Conservation (phyloP, 2,888 invertebrate species). For the Cosmorhoe ocellata region DNA sequence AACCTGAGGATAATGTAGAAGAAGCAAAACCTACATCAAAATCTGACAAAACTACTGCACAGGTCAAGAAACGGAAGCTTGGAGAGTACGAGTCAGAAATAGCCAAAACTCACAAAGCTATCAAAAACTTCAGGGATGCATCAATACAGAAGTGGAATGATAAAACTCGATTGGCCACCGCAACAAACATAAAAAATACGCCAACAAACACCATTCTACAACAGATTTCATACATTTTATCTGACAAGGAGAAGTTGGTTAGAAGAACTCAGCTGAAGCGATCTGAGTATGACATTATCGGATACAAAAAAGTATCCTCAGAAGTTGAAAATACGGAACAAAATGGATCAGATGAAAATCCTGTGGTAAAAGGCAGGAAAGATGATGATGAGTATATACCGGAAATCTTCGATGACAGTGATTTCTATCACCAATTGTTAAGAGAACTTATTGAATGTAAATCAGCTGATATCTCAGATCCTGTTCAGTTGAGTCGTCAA, state of each 20-base stretch:
- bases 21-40: conserved; percentile 37
- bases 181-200: conserved; percentile 84
- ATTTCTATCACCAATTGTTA: conserved; percentile 97
- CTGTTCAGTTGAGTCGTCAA: conserved; percentile 92
- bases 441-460: conserved; percentile 96
- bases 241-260: conserved; percentile 89
- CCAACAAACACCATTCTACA: conserved; percentile 85
- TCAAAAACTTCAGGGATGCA: conserved; percentile 87
- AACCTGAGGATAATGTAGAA: conserved; percentile 62
- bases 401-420: conserved; percentile 98
- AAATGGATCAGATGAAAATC: conserved; percentile 44
- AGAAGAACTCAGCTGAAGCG: conserved; percentile 91
- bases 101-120: conserved; percentile 80
- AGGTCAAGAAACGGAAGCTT: conserved; percentile 75
- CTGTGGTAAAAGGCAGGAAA: conserved; percentile 52
- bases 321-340: conserved; percentile 41
- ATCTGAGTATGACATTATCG: conserved; percentile 87
- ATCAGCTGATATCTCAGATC: conserved; percentile 91
- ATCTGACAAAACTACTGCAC: conserved; percentile 29
- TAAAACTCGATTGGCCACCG: conserved; percentile 89
- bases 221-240: conserved; percentile 93
- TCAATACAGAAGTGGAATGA: conserved; percentile 98
- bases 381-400: conserved; percentile 84
- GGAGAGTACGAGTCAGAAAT: conserved; percentile 83
- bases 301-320: conserved; percentile 64